Percentiles rank a stretch among this genome's conserved stretches.
Evolutionary conservation across 1,140 invertebrate species (phyloP).

Genomic region (Ooceraea biroi): DNA sequence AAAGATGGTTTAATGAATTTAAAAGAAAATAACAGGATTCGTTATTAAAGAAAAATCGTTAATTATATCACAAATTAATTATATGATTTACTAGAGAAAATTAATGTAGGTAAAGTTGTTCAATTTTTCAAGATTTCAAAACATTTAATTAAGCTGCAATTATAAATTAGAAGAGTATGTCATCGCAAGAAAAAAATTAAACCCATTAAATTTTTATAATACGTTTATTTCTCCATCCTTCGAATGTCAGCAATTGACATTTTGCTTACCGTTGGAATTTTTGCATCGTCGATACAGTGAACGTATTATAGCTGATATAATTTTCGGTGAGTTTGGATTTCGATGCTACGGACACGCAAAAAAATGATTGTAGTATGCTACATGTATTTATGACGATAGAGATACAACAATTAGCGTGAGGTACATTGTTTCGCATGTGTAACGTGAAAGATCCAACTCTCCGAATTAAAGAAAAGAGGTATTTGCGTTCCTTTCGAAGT

Average conservation of each 20-base stretch:
- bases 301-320: constrained; percentile 20
- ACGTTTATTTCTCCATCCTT: constrained; percentile 42
- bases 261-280: constrained; percentile 36
- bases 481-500: too few species aligned
- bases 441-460: neutral
- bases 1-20: neutral
- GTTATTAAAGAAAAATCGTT: neutral
- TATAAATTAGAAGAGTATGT: neutral
- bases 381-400: constrained; percentile 8
- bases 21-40: neutral
- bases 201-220: constrained; percentile 25
- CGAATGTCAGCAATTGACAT: constrained; percentile 51
- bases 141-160: neutral
- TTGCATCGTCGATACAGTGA: constrained; percentile 8
- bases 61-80: neutral
- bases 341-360: neutral
- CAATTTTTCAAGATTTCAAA: neutral
- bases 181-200: neutral
- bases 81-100: constrained; percentile 1
- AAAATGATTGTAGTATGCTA: constrained; percentile 2
- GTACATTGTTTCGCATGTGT: constrained; percentile 3
- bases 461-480: neutral
- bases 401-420: constrained; percentile 18
- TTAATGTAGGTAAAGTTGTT: neutral
- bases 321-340: constrained; percentile 21